Percentiles rank a stretch among this genome's conserved stretches.
These are phyloP conservation scores for Malacoctenus gilli DNA, from an alignment of 2,797 vertebrate genomes.

Conservation along the genomic window DNA sequence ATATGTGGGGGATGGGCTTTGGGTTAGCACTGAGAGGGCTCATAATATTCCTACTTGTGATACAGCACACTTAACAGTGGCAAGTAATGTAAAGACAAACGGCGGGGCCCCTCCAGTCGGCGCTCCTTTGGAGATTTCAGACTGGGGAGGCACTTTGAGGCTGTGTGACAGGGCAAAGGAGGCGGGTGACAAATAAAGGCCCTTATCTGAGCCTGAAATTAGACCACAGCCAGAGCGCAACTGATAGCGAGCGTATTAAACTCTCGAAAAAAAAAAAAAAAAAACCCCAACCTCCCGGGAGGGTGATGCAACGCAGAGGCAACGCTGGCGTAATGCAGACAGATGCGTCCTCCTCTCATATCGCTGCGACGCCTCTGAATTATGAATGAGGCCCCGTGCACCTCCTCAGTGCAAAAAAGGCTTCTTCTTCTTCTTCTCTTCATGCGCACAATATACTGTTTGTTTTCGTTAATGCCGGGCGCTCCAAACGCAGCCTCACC, in stretches of 20 bases:
- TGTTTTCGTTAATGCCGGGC: conserved; percentile 61
- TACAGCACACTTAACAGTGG: conserved; percentile 46
- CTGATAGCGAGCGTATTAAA: conserved; percentile 78
- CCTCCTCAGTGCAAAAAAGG: conserved; percentile 57
- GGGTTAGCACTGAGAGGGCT: conserved; percentile 51
- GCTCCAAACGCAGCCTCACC: conserved; percentile 15
- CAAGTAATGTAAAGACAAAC: conserved; percentile 48
- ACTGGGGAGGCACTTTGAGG: conserved; percentile 45
- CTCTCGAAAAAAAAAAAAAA: conserved; percentile 69
- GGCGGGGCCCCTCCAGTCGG: conserved; percentile 39
- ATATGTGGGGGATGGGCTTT: conserved; percentile 61
- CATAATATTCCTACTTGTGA: conserved; percentile 68
- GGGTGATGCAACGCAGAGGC: conserved; percentile 80
- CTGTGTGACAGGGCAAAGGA: conserved; percentile 56
- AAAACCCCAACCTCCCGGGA: conserved; percentile 72
- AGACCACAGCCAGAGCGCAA: conserved; percentile 70
- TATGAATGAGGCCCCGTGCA: conserved; percentile 78
- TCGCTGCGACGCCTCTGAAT: conserved; percentile 78
- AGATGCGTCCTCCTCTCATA: conserved; percentile 77
- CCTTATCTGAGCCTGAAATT: conserved; percentile 76
- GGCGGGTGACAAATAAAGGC: conserved; percentile 69
- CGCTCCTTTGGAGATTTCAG: conserved; percentile 47
- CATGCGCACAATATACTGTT: conserved; percentile 53
- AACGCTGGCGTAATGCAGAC: conserved; percentile 79
- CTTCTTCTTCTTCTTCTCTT: conserved; percentile 51